Base-by-base conservation (phyloP, 2,888 invertebrate species). In the Megaustenia siamemsis region DNA sequence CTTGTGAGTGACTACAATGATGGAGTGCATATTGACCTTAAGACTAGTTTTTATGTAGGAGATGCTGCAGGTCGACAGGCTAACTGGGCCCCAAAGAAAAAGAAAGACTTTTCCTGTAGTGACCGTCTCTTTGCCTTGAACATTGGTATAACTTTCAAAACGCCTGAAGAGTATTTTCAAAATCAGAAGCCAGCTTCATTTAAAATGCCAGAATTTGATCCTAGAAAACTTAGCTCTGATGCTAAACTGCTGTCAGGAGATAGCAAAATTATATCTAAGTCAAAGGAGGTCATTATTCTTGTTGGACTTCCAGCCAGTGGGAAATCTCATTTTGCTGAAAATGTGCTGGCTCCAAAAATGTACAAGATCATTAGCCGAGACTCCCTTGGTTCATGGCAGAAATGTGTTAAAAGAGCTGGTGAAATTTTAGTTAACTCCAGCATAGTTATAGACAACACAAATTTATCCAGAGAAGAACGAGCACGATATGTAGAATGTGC, bases 141-240 rank as follows among this genome's bases (percentile, higher is more conserved):
- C 21, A 56, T 91, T 86, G 91, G 91, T 12, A 75, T 94, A 12
- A 83, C 95, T 83, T 99, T 99, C 94, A 96, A 96, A 87, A 99
- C 98, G 0, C 99, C 99, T 0, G 99, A 99, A 94, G 97, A 98
- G 94, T 97, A 96, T 94, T 99, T 99, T 93, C 94, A 97, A 40
- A 96, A 95, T 60, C 94, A 95, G 71, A 93, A 92, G 77, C 83
- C 91, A 24, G 93, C 93, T 0, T 88, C 90, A 40, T 94, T 91
- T 87, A 90, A 89, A 21, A 87, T 94, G 90, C 95, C 95, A 49
- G 92, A 91, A 6, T 95, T 95, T 92, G 93, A 95, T 88, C 95
- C 95, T 8, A 68, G 80, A 69, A 68, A 49, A 38, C 40, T 80
- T n/a, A 80, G 53, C 18, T 32, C 68, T 35, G 53, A 53, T 69